These are phyloP conservation scores for Vollenhovia emeryi DNA, from an alignment of 1,140 invertebrate genomes.

Conservation along the genomic window DNA sequence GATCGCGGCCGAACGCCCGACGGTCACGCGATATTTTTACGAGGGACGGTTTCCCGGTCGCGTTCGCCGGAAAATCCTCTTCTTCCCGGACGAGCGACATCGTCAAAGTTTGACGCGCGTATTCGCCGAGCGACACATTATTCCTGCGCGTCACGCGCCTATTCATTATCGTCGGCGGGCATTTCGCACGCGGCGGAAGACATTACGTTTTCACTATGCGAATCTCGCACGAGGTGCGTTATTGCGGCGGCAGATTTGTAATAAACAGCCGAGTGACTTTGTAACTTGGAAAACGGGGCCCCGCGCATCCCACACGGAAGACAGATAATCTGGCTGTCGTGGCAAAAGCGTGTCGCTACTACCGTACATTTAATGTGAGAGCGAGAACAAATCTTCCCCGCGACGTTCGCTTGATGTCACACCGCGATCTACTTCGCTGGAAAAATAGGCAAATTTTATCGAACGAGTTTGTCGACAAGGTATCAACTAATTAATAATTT, in stretches of 20 bases:
- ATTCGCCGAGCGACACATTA: slow-evolving; percentile 17
- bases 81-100: background rate
- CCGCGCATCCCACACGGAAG: background rate
- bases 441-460: background rate
- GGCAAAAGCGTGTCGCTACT: background rate
- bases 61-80: background rate
- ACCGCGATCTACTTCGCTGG: background rate
- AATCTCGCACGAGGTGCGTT: slow-evolving; percentile 27
- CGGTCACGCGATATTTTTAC: too few species aligned
- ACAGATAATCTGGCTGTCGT: background rate
- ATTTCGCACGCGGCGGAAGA: slow-evolving; percentile 39
- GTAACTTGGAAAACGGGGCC: background rate
- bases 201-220: slow-evolving; percentile 36
- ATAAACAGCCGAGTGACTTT: slow-evolving; percentile 20
- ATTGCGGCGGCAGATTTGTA: slow-evolving; percentile 14
- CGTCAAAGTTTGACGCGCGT: background rate
- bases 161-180: slow-evolving; percentile 47
- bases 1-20: too few species aligned
- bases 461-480: too few species aligned
- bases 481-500: too few species aligned
- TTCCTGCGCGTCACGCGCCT: slow-evolving; percentile 16
- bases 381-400: background rate
- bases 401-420: background rate
- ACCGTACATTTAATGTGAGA: background rate
- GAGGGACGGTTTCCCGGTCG: background rate